These are phyloP conservation scores for Atherinosoma microstoma DNA, from an alignment of 2,797 vertebrate genomes.

Conservation along the genomic window DNA sequence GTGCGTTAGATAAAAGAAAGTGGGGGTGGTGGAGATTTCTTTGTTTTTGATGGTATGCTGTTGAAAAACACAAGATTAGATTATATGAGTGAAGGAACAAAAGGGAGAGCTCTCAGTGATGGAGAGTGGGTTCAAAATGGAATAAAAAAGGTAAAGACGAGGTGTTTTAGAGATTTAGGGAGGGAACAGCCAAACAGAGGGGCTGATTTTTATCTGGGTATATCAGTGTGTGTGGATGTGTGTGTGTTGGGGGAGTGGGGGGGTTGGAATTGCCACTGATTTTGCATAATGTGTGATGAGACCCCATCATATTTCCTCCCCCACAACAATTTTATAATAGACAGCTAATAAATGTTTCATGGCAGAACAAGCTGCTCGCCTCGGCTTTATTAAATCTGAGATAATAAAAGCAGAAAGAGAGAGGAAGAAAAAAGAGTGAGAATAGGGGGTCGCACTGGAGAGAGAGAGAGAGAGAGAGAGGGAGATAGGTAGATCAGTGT, in stretches of 20 bases:
- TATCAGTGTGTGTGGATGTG: neutral
- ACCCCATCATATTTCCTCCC: slow-evolving; percentile 85
- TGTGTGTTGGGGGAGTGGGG: slow-evolving; percentile 38
- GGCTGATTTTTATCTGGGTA: slow-evolving; percentile 41
- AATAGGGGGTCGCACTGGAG: slow-evolving; percentile 75
- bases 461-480: slow-evolving; percentile 79
- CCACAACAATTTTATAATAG: slow-evolving; percentile 95
- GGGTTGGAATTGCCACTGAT: slow-evolving; percentile 84
- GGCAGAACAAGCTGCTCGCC: slow-evolving; percentile 90
- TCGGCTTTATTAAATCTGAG: slow-evolving; percentile 94
- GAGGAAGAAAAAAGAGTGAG: slow-evolving; percentile 69
- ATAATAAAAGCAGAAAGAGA: slow-evolving; percentile 90
- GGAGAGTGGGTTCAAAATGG: slow-evolving; percentile 40
- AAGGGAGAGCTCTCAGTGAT: slow-evolving; percentile 24
- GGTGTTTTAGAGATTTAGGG: slow-evolving; percentile 55
- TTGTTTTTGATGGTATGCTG: slow-evolving; percentile 25
- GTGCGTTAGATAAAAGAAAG: slow-evolving; percentile 34
- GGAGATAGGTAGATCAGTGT: slow-evolving; percentile 80
- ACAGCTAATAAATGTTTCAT: slow-evolving; percentile 97
- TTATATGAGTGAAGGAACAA: slow-evolving; percentile 33
- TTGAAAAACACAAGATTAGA: slow-evolving; percentile 30
- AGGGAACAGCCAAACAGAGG: slow-evolving; percentile 28
- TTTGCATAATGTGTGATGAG: slow-evolving; percentile 91
- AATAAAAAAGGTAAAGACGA: slow-evolving; percentile 58
- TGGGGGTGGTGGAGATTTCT: slow-evolving; percentile 15